Percentiles rank a stretch among this genome's conserved stretches.
These are phyloP conservation scores for Rhagologus leucostigma DNA, from an alignment of 2,113 vertebrate genomes.

Conservation along the genomic window DNA sequence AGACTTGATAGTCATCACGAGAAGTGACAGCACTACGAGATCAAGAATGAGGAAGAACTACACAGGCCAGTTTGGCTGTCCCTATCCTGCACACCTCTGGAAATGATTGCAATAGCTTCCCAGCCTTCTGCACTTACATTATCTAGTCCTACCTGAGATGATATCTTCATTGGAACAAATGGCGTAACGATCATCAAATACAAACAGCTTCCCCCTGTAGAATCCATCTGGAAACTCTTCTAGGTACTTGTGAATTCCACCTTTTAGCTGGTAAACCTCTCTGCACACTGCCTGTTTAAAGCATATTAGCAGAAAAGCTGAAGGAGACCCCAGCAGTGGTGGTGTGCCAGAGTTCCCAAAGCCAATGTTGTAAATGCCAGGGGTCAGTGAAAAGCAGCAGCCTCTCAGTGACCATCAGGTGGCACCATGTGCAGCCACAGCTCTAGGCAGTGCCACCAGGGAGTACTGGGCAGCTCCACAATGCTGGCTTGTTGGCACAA, in stretches of 20 bases:
- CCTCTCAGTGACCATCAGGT: background rate
- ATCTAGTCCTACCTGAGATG: slow-evolving; percentile 82
- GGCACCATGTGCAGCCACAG: background rate
- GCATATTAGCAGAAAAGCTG: slow-evolving; percentile 29
- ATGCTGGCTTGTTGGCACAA: background rate
- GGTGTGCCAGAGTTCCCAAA: background rate
- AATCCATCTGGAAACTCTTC: slow-evolving; percentile 92
- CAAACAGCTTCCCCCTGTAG: slow-evolving; percentile 95
- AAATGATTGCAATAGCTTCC: background rate
- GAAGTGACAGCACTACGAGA: background rate
- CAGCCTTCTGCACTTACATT: background rate
- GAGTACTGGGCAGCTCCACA: background rate
- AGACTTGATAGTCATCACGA: background rate
- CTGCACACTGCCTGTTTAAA: slow-evolving; percentile 86
- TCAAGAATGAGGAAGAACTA: background rate
- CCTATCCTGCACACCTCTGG: background rate
- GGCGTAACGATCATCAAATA: slow-evolving; percentile 94
- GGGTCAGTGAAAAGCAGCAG: background rate
- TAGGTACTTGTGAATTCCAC: slow-evolving; percentile 96
- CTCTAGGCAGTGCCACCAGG: background rate
- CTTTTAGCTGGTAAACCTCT: slow-evolving; percentile 93
- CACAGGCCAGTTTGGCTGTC: background rate
- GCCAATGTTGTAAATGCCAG: background rate
- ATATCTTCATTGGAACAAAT: slow-evolving; percentile 85
- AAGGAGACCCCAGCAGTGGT: background rate